Base-by-base conservation (phyloP, 1,140 invertebrate species). In the Drosophila grimshawi region DNA sequence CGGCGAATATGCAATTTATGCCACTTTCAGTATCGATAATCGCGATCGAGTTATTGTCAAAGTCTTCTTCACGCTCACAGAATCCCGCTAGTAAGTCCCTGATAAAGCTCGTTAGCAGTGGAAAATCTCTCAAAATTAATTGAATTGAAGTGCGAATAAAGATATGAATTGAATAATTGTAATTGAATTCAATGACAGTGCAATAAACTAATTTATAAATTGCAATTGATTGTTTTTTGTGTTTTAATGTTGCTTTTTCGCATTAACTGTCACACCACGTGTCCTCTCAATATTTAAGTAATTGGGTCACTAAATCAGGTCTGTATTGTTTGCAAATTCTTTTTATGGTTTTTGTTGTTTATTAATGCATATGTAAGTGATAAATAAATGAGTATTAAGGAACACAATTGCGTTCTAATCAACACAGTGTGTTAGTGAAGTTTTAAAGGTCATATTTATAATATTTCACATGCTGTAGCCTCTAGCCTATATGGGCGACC, bases 191-290 rank as follows among this genome's bases (percentile, higher is more conserved):
- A 49, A 53, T 55, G 11, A 62, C 76, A 66, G 81, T 73, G 69
- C 82, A 78, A 86, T 81, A 86, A 86, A 86, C 82, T 70, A 76
- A 86, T 86, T 76, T 67, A 71, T 68, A 79, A 86, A 76, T 70
- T 60, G n/a, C 53, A 57, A 30, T 19, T 29, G 10, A n/a, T 45
- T 11, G 35, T 35, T 29, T 30, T 43, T 35, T 33, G 19, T 27
- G 7, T 59, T 30, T 67, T 49, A 45, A 39, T 27, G 43, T 7
- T 33, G 27, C 43, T 48, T 61, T 19, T 46, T 48, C 32, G 41
- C 33, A 48, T 55, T 63, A 39, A 33, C 35, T 8, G n/a, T 4
- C 27, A 8, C 3, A 5, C 27, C 69, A 67, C 56, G 49, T 55
- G 48, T 33, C 19, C 37, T 35, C 48, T 49, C 32, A 52, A 52